Evolutionary conservation across 2,888 invertebrate species (phyloP), one percentile per base, ranked within the genome.

Genomic region (Microplitis manilae): DNA sequence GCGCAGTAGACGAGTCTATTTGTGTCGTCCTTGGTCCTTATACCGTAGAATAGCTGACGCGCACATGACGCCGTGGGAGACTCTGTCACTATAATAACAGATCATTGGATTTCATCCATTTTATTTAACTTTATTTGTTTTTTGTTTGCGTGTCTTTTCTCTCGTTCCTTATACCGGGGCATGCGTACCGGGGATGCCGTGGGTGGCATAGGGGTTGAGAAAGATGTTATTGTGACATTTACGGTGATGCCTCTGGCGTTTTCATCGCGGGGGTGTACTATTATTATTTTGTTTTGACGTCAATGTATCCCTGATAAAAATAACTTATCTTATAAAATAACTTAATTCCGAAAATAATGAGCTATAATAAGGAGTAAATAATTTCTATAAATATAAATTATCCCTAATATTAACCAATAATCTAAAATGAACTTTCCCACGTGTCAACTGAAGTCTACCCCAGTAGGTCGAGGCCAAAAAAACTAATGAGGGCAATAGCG

Each of bases 1-100:
- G 68, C 73, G 50, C 60, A 40, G 38, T 4, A 30, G 41, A 72
- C 68, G 68, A 9, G 68, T 73, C 38, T 61, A 77, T 77, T 68
- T 64, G 50, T 68, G 68, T 69, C 68, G 61, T 17, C 68, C 68
- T 61, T 77, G 41, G 50, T 50, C 50, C 50, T 50, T n/a, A 38
- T 50, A 20, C 62, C 13, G 50, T 20, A 30, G 39, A 67, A 15
- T n/a, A 67, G 30, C n/a, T 38, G 30, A 50, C 13, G 8, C 50
- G 13, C 9, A 13, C 50, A 50, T 50, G 9, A 50, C 13, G 50
- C 50, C 50, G 50, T 50, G 50, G 50, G 50, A 50, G 50, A 50
- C 50, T 50, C 9, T 13, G 59, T 20, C 38, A 6, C 60, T 38
- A 60, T 50, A 61, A 73, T 77, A 72, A 68, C 70, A 73, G 15